Evolutionary conservation across 2,888 invertebrate species (phyloP), one percentile per base, ranked within the genome.

Genomic region (Epinotia ramella): DNA sequence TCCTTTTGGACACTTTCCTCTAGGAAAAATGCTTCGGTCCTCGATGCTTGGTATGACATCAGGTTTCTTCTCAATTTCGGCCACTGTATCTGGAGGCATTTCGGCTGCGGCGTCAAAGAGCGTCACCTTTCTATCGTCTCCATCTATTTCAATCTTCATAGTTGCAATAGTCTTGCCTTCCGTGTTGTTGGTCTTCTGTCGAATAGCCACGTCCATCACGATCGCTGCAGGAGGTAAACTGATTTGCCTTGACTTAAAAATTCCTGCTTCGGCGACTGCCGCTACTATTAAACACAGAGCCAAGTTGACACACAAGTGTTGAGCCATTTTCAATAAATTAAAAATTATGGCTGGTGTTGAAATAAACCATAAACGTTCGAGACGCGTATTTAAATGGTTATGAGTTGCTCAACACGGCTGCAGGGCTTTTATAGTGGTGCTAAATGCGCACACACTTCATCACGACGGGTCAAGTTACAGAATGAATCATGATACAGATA

Each of bases 1-100:
- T 1, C 87, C 88, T 3, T 7, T 12, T 24, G 87, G 80, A 24
- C 88, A 88, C 1, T 33, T n/a, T 0, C 3, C 16, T 4, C 80
- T 82, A 1, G 75, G 79, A 1, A 68, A 60, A 13, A 87, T 78
- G 40, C 68, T 44, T 9, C 87, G 83, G 64, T 76, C 76, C 44
- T 80, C 83, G 0, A 82, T 13, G 3, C 67, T 60, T 11, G 79
- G 78, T 73, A 79, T 46, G 53, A 64, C 63, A 28, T 64, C 64
- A 18, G 73, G 57, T 44, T 73, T 69, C 11, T 33, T 65, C 65
- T 69, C 65, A 12, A 63, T 46, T 33, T 67, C 62, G 9, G 57
- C 49, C 33, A 56, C 70, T 72, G 68, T 69, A 33, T 63, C 68
- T 44, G 77, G 75, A 60, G 64, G 64, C 63, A 72, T 72, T 28